Conservation (phyloP, 2,113 vertebrate species). For the Oxygymnocypris stewartii region DNA sequence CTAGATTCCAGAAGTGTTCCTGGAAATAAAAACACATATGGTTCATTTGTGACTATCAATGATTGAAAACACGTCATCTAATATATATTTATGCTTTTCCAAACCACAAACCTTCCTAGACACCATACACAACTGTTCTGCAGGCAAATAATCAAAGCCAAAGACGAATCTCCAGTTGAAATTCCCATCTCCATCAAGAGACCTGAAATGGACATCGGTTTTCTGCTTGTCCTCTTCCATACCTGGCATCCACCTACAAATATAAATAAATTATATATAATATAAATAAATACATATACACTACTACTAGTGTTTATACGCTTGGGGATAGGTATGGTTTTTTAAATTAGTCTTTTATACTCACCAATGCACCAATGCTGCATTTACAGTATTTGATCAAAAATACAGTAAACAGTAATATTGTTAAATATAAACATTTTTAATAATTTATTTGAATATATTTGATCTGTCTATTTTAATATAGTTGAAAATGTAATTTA, state of each 20-base stretch:
- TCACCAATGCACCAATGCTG: background rate
- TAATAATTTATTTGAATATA: background rate
- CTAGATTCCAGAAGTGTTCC: constrained; percentile 97
- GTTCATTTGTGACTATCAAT: background rate
- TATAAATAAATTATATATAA: background rate
- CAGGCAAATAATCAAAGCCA: constrained; percentile 92
- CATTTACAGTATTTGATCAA: background rate
- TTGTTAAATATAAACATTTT: background rate
- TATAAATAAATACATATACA: background rate
- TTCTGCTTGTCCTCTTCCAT: constrained; percentile 98
- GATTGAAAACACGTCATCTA: background rate
- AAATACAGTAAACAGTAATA: background rate
- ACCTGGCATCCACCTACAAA: constrained; percentile 92
- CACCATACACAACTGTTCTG: constrained; percentile 90
- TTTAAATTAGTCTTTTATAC: background rate
- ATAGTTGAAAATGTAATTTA: background rate
- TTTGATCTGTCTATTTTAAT: background rate
- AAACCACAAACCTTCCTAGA: constrained; percentile 86
- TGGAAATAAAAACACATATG: constrained; percentile 57
- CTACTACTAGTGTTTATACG: background rate
- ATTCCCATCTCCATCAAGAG: constrained; percentile 95
- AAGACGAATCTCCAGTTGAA: constrained; percentile 98
- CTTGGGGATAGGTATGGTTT: background rate
- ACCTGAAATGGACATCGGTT: constrained; percentile 97
- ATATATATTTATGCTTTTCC: background rate